Base-by-base conservation (phyloP, 1,140 invertebrate genomes). In the Cylas formicarius region DNA sequence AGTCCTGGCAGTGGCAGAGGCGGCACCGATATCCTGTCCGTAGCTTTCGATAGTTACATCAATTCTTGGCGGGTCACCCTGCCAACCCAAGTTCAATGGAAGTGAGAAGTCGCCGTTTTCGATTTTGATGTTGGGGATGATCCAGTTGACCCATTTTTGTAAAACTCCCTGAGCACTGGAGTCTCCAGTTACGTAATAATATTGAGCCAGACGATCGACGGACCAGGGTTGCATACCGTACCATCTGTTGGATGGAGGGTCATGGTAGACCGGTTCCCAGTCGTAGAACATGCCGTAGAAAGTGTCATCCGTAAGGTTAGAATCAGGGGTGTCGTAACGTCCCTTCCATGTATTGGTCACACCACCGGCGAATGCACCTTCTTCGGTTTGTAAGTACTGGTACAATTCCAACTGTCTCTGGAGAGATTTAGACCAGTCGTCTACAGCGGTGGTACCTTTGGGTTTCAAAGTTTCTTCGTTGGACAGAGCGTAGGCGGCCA, bases 221-320 rank as follows among this genome's bases (percentile, higher is more conserved):
- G 50, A 52, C 50, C 50, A 52, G 17, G 50, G 27, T 48, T 52
- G 50, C 50, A 52, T 52, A 47, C 50, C 50, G 29, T 21, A 52
- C 50, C 50, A 52, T 48, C 50, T 48, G 44, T 52, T 52, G 39
- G 50, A 52, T 38, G 50, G 44, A 13, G 50, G 50, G 36, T 52
- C 44, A 34, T 52, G 50, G 36, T 52, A 52, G 3, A 50, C 45
- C 1, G 50, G 50, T 44, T 52, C 50, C 50, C 50, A 52, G 22
- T 52, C 44, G 24, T 52, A 52, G 11, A 42, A 53, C 50, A 53
- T 53, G 17, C 50, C 50, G 26, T 53, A 21, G 50, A 53, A 53
- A 26, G 50, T 53, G 17, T 53, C 28, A n/a, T 32, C 31, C 1
- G 31, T 13, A 7, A 53, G 29, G 11, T 44, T 34, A 13, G 35